These are phyloP conservation scores for Idaea straminata DNA, from an alignment of 2,888 invertebrate species.

Conservation along the genomic window DNA sequence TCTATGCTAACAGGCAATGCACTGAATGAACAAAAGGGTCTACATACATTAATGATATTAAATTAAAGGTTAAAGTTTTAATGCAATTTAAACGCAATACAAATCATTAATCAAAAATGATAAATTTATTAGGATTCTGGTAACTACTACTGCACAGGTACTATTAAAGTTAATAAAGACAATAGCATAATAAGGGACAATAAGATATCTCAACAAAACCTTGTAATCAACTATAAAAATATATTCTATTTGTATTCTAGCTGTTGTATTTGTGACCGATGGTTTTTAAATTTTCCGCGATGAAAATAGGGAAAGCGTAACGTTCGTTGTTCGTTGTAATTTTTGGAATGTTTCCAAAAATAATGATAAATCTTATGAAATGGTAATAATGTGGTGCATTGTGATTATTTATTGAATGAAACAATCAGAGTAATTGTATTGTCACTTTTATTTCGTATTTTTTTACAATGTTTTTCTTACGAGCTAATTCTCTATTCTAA, in stretches of 20 bases:
- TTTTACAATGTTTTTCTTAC: slow-evolving; percentile 7
- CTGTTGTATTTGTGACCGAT: slow-evolving; percentile 74
- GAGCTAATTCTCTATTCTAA: slow-evolving; percentile 9
- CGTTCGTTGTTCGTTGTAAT: slow-evolving; percentile 60
- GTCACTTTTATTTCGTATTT: slow-evolving; percentile 11
- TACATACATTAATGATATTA: no score
- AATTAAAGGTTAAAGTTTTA: no score
- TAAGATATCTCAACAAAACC: slow-evolving; percentile 36
- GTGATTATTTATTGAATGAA: slow-evolving; percentile 5
- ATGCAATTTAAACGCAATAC: no score
- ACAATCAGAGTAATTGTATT: slow-evolving; percentile 10
- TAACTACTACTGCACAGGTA: no score
- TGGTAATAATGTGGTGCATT: slow-evolving; percentile 49
- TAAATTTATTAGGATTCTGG: no score
- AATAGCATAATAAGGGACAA: slow-evolving; percentile 22
- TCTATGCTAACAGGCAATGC: no score
- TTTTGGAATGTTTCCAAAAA: slow-evolving; percentile 70
- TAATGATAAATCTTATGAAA: slow-evolving; percentile 68
- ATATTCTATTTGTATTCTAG: slow-evolving; percentile 74
- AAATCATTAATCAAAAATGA: no score
- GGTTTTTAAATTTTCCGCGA: slow-evolving; percentile 77
- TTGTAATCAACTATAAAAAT: slow-evolving; percentile 76
- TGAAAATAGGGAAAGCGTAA: slow-evolving; percentile 79
- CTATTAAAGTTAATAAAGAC: no score
- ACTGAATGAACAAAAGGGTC: no score